Conservation (phyloP, 2,113 vertebrate genomes). For the Eidolon helvum region DNA sequence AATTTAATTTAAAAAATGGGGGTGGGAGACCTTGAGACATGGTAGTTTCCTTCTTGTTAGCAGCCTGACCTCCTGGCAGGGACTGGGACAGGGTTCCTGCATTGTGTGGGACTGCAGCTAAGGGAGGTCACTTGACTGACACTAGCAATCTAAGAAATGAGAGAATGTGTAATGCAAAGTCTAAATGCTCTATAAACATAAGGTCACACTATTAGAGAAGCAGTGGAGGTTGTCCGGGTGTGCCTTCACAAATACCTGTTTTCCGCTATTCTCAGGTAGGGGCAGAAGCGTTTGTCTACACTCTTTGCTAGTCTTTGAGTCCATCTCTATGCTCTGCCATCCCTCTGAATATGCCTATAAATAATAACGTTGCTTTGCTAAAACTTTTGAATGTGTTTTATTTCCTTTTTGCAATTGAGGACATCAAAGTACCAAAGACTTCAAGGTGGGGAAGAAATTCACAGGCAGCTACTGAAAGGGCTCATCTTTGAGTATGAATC, state of each 20-base stretch:
- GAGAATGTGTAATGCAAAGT: neutral
- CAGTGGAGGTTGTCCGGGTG: fast-evolving
- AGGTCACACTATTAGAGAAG: fast-evolving
- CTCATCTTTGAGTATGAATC: neutral
- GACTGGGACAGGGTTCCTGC: neutral
- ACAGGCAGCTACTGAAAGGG: neutral
- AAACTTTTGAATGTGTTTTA: neutral
- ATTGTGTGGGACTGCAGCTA: fast-evolving
- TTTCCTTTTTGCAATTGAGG: neutral
- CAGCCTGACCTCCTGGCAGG: neutral
- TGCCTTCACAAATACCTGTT: neutral
- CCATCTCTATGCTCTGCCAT: fast-evolving
- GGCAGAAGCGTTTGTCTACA: neutral
- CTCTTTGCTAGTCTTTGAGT: neutral
- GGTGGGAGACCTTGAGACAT: fast-evolving
- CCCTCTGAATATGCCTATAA: neutral
- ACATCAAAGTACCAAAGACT: neutral
- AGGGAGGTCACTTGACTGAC: neutral
- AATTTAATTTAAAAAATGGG: neutral
- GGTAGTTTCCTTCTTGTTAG: neutral
- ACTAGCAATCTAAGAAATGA: neutral
- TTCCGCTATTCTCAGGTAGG: neutral
- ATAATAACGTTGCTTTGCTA: neutral
- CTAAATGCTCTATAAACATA: neutral
- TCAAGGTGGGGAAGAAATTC: neutral